Evolutionary conservation across 2,888 invertebrate genomes (phyloP).

Genomic region (Chrysolina haemoptera): DNA sequence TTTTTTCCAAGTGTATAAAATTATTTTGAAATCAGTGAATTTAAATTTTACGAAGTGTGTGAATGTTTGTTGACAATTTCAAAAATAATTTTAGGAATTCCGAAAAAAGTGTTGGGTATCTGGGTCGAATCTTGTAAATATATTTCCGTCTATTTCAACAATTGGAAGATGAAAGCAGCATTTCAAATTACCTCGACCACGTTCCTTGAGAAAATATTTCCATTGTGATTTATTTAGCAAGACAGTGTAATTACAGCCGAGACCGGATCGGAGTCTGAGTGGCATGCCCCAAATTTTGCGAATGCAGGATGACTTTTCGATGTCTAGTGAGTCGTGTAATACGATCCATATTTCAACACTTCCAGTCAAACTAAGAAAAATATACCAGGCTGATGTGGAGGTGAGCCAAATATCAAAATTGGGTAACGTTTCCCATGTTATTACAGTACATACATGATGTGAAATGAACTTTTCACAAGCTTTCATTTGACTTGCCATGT

Average conservation of each 20-base stretch:
- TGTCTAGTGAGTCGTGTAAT: not conserved
- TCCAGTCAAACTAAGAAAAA: not conserved
- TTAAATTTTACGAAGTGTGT: too few species aligned
- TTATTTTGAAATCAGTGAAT: too few species aligned
- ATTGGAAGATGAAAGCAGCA: not conserved
- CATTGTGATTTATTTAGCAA: constrained; percentile 19
- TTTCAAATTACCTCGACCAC: not conserved
- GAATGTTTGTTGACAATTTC: not conserved
- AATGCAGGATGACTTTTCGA: constrained; percentile 8
- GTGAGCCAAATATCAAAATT: too few species aligned
- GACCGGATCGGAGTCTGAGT: constrained; percentile 12
- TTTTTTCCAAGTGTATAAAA: too few species aligned
- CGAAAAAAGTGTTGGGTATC: not conserved
- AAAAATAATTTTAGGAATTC: not conserved
- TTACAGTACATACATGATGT: too few species aligned
- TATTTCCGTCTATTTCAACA: not conserved
- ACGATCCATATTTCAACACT: constrained; percentile 10
- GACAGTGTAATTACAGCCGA: constrained; percentile 11
- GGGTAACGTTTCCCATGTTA: too few species aligned
- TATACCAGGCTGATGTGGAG: not conserved
- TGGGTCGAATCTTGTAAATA: not conserved
- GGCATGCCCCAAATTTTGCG: constrained; percentile 15
- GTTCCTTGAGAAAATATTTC: constrained; percentile 5
- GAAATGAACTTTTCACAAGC: too few species aligned
- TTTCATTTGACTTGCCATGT: too few species aligned